These are phyloP conservation scores for Barnardius zonarius DNA, from an alignment of 2,113 vertebrate species.

Conservation along the genomic window DNA sequence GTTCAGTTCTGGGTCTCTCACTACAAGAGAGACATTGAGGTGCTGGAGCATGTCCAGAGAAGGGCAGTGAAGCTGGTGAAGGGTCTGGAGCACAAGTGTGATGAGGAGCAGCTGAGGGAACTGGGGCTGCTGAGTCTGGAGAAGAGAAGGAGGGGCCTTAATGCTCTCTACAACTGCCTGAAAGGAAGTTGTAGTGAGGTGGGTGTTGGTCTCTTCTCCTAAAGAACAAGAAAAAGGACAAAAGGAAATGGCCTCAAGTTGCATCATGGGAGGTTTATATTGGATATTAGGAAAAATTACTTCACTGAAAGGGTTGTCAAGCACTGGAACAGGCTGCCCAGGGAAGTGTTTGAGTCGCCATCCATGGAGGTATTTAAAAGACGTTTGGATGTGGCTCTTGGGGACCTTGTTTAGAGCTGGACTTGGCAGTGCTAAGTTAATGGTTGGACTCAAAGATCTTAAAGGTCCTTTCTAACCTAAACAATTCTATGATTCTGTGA, in stretches of 20 bases:
- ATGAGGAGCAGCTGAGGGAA: not conserved
- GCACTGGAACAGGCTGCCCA: not conserved
- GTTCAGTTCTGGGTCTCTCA: not conserved
- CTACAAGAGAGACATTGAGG: not conserved
- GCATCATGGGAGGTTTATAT: not conserved
- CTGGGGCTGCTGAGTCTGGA: not conserved
- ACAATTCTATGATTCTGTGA: not conserved
- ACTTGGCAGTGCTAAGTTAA: not conserved
- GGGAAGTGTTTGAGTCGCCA: not conserved
- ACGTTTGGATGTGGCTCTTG: rapidly evolving
- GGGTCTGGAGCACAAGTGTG: not conserved
- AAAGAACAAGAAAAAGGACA: not conserved
- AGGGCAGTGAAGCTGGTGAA: not conserved
- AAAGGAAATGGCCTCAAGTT: not conserved
- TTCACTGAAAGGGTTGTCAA: not conserved
- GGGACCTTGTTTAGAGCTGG: not conserved
- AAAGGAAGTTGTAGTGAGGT: not conserved
- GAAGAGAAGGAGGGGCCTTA: not conserved
- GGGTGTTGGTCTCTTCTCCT: not conserved
- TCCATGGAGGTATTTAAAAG: not conserved
- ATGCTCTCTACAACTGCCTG: not conserved
- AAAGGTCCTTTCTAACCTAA: not conserved
- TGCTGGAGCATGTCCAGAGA: not conserved
- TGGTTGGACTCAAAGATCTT: not conserved
- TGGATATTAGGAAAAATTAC: not conserved